Evolutionary conservation across 2,797 vertebrate genomes (phyloP).

Genomic region (Urosaurus nigricauda): DNA sequence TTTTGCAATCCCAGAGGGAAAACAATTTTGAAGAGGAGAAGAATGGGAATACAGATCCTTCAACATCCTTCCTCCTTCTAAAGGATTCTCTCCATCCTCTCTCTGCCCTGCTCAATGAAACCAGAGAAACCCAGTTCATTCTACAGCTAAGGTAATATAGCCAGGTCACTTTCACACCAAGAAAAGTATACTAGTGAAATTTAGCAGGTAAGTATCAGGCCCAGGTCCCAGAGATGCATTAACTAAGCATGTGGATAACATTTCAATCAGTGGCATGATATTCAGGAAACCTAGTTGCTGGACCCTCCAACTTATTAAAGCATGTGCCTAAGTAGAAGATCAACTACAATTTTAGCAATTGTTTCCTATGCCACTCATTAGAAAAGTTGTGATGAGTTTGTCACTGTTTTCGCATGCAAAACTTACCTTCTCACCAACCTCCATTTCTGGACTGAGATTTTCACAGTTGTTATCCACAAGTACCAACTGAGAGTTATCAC

Average conservation of each 20-base stretch:
- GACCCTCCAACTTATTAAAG: background rate
- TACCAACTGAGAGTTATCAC: background rate
- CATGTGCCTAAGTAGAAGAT: background rate
- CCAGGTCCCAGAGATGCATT: background rate
- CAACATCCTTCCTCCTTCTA: no score
- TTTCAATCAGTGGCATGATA: background rate
- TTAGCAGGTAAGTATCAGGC: background rate
- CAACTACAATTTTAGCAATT: no score
- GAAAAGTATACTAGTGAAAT: background rate
- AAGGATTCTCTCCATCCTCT: background rate
- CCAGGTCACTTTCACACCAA: background rate
- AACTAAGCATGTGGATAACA: background rate
- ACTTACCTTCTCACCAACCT: slow-evolving; percentile 5
- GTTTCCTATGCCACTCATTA: background rate
- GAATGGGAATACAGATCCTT: no score
- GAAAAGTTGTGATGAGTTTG: background rate
- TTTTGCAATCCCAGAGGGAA: no score
- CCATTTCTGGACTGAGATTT: background rate
- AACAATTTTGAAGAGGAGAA: no score
- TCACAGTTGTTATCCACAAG: background rate
- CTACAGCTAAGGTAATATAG: background rate
- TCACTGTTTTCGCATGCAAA: background rate
- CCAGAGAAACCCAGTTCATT: background rate
- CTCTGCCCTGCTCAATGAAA: background rate
- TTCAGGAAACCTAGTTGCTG: background rate